Evolutionary conservation across 1,140 invertebrate species (phyloP), one percentile per base, ranked within the genome.

Genomic region (Heliconius himera): DNA sequence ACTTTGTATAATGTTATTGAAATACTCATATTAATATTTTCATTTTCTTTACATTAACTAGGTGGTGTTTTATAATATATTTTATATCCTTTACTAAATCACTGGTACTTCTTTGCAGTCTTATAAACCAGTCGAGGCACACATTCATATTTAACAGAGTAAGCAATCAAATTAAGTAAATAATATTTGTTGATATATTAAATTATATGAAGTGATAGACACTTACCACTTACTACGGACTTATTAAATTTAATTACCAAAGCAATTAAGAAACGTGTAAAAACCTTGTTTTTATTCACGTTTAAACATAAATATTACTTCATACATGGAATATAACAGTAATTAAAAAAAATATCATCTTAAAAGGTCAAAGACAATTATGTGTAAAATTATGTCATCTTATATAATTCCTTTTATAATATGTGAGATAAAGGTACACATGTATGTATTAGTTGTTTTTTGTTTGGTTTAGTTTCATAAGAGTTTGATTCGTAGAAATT

Each of bases 331-430:
- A 66, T 66, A 66, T 66, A 22, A 66, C 60, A 26, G 22, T 66
- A 66, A 66, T 66, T 66, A 66, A 66, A 66, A 66, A 26, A 3
- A 66, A 66, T 66, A 26, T 66, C 22, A 66, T 66, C 60, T 66
- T 22, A 26, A 66, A 66, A 66, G 60, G 60, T 66, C 60, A 16
- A n/a, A 26, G 3, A 26, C 60, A 66, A 66, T 66, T 66, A 66
- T 26, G 22, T 66, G 60, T 16, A 66, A 66, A 26, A 13, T 66
- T 29, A 29, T 66, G 22, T 66, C 60, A 66, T 66, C 22, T 13
- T 66, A 1, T 26, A 13, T 66, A 22, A n/a, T 22, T n/a, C n/a
- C 2, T 56, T 8, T 2, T 56, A 56, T 56, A 9, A 22, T 9
- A 56, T 22, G 0, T 56, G 20, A n/a, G n/a, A 56, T 56, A 56